Base-by-base conservation (phyloP, 2,797 vertebrate species). In the Zenarchopterus dispar region DNA sequence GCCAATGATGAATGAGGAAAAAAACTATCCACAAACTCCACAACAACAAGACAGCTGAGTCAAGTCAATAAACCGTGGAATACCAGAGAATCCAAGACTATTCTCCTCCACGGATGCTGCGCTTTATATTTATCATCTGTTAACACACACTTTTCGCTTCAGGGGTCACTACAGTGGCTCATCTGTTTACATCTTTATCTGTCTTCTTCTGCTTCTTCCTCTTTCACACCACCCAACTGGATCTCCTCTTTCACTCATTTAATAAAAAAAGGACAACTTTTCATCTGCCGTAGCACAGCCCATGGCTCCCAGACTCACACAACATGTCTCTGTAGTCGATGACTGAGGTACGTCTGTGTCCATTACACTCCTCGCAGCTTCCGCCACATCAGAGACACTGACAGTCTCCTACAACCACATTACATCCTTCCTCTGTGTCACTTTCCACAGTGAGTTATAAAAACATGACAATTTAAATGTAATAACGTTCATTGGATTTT, bases 381-480 rank as follows among this genome's bases (percentile, higher is more conserved):
- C 70, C 55, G 64, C 53, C 51, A 73, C 56, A 70, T 39, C 67
- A 72, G 24, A 75, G 15, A 44, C 61, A 45, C 6, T 31, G 64
- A 63, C 76, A 84, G 66, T 50, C 54, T 74, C 64, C 43, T 45
- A 53, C 75, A 62, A 58, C 49, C 53, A 42, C 69, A 61, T 58
- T 54, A 48, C 57, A 43, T 19, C 33, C 24, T 26, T 21, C 22
- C 23, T 5, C 26, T 9, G 24, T 31, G 28, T 31, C 28, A 31
- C 28, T 9, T 31, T 31, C 28, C 8, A 33, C 36, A n/a, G 23
- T 1, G 19, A 49, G n/a, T 21, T 13, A 42, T 33, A 45, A 39
- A 52, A 23, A 46, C 13, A 21, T 0, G 55, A 51, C 23, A 8
- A n/a, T n/a, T n/a, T n/a, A n/a, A n/a, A n/a, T n/a, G n/a, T n/a